Evolutionary conservation across 2,888 invertebrate genomes (phyloP), one percentile per base, ranked within the genome.

Genomic region (Thereva nobilitata): DNA sequence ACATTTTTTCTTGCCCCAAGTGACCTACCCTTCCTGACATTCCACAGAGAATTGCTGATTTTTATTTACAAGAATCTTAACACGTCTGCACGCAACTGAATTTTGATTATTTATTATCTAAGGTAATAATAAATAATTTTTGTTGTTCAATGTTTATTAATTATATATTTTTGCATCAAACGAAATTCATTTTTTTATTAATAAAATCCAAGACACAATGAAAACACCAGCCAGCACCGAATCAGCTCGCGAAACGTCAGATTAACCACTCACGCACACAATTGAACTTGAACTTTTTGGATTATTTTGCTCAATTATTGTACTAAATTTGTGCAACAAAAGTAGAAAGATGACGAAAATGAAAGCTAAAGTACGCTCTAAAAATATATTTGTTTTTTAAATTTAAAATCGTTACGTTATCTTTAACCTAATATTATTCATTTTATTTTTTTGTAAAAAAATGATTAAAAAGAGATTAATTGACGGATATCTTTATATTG

Each of bases 11-110:
- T 61, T 61, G 61, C 50, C 61, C 50, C 50, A 61, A 61, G 38
- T 61, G 61, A 61, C 61, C 61, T 61, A 61, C 61, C 61, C 61
- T 61, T 61, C 50, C 42, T 49, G 61, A 61, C 61, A 61, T 61
- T 61, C 50, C 61, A 50, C 50, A 23, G 50, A n/a, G 61, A 61
- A 50, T 38, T 41, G 50, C 40, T 40, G 49, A 40, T 50, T 59
- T 23, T 61, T 61, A 61, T 61, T 50, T 61, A 61, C 50, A 41
- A 6, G 47, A 61, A 61, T 9, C 44, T 44, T 44, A 9, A 44
- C n/a, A 44, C n/a, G 44, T 9, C 8, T 44, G n/a, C 44, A 44
- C 8, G 8, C 44, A 44, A 44, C n/a, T 44, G 44, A 44, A 23
- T 23, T 23, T 23, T 23, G 23, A 23, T 23, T 23, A 23, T 23